phyloP scores from a whole-genome alignment of 2,797 vertebrate species.

The Anisognathus igniventris region DNA sequence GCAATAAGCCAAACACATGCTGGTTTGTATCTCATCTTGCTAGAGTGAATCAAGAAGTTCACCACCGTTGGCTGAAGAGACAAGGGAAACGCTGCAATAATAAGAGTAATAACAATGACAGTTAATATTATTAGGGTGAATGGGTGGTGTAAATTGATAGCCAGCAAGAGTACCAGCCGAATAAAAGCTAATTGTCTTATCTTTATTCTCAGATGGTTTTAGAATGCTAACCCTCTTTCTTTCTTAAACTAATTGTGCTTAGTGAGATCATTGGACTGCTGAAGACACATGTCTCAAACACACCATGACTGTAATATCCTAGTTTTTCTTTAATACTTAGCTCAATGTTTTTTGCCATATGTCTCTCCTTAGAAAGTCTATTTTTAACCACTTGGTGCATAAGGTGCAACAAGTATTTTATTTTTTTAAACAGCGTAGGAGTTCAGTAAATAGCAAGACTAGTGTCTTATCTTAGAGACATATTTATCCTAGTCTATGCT shows the following conservation, averaged over 20 bases:
- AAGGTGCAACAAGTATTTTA: constrained; percentile 8
- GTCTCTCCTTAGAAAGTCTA: background rate
- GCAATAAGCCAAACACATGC: background rate
- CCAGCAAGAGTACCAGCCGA: background rate
- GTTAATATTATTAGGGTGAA: background rate
- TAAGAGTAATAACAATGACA: background rate
- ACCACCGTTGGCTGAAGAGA: background rate
- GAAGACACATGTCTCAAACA: background rate
- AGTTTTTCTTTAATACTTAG: background rate
- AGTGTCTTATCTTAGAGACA: background rate
- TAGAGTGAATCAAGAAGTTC: background rate
- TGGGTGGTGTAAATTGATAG: background rate
- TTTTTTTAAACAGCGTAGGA: constrained; percentile 11
- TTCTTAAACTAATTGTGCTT: background rate
- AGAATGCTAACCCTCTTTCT: background rate
- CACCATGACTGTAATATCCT: background rate
- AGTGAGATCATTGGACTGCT: background rate
- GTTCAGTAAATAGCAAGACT: constrained; percentile 1
- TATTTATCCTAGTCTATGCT: background rate
- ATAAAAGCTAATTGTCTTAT: background rate
- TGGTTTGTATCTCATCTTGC: background rate
- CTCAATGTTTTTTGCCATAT: background rate
- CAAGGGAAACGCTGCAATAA: background rate
- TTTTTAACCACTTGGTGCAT: constrained; percentile 1
- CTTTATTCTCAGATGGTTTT: background rate